Evolutionary conservation across 1,140 invertebrate genomes (phyloP).

Genomic region (Drosophila yakuba): DNA sequence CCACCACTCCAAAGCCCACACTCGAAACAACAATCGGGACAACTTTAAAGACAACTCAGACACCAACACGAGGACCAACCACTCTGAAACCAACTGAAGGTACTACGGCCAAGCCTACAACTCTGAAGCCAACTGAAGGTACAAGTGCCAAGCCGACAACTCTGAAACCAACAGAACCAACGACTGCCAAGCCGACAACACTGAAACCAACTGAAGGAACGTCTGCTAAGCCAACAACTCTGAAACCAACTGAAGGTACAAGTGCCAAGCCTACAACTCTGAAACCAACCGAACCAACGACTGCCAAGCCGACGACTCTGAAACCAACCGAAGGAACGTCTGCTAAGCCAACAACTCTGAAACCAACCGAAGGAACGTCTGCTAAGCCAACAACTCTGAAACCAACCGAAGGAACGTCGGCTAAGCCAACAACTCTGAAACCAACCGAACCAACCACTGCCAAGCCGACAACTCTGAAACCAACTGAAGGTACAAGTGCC

Average conservation of each 20-base stretch:
- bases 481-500: not conserved
- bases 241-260: not conserved
- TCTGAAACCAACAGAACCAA: not conserved
- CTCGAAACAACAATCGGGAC: slow-evolving; percentile 37
- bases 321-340: slow-evolving; percentile 3
- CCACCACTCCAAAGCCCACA: slow-evolving; percentile 27
- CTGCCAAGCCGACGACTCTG: not conserved
- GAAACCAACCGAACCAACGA: not conserved
- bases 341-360: not conserved
- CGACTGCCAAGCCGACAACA: slow-evolving; percentile 12
- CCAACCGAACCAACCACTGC: not conserved
- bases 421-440: slow-evolving; percentile 3
- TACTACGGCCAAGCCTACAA: slow-evolving; percentile 13
- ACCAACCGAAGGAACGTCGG: not conserved
- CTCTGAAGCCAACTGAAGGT: not conserved
- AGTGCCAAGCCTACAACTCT: not conserved
- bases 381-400: not conserved
- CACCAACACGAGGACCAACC: slow-evolving; percentile 3
- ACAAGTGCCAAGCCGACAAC: slow-evolving; percentile 4
- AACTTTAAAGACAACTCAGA: slow-evolving; percentile 2
- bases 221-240: not conserved
- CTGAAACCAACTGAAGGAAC: not conserved
- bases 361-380: not conserved
- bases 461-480: not conserved
- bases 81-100: not conserved